Conservation (phyloP, 1,140 invertebrate species). For the Colletes gigas region DNA sequence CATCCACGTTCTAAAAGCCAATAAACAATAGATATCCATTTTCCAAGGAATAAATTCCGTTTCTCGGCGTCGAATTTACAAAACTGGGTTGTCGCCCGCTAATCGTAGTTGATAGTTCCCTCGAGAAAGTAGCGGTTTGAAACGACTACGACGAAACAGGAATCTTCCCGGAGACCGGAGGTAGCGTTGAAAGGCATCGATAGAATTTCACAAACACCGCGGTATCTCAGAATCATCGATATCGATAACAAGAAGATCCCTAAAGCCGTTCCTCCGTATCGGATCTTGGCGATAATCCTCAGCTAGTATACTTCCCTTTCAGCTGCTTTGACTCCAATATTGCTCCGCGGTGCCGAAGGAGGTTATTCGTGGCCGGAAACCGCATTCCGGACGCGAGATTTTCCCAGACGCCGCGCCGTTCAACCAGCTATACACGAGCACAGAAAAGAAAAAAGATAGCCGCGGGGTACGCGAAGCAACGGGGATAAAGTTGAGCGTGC, state of each 20-base stretch:
- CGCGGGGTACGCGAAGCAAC: background rate
- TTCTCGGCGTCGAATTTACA: no score
- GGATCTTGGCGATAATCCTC: conserved; percentile 47
- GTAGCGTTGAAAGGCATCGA: conserved; percentile 2
- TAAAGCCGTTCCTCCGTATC: conserved; percentile 40
- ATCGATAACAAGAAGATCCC: conserved; percentile 6
- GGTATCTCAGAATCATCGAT: conserved; percentile 23
- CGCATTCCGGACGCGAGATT: conserved; percentile 35
- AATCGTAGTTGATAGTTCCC: no score
- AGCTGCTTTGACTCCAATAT: conserved; percentile 25
- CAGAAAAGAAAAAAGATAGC: background rate
- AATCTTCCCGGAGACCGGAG: no score
- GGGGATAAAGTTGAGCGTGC: conserved; percentile 62
- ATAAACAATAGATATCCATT: no score
- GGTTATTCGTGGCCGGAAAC: conserved; percentile 42
- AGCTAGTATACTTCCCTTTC: conserved; percentile 33
- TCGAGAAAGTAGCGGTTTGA: no score
- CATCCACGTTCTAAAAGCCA: no score
- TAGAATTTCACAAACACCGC: conserved; percentile 18
- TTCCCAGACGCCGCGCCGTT: conserved; percentile 6
- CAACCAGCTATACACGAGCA: conserved; percentile 3
- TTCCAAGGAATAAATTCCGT: no score
- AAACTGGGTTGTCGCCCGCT: no score
- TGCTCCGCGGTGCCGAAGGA: background rate
- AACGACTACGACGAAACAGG: no score